A percentile compares a stretch with the other conserved stretches of the same genome.
Evolutionary conservation across 2,888 invertebrate species (phyloP).

Genomic region (Octodonta nipae): DNA sequence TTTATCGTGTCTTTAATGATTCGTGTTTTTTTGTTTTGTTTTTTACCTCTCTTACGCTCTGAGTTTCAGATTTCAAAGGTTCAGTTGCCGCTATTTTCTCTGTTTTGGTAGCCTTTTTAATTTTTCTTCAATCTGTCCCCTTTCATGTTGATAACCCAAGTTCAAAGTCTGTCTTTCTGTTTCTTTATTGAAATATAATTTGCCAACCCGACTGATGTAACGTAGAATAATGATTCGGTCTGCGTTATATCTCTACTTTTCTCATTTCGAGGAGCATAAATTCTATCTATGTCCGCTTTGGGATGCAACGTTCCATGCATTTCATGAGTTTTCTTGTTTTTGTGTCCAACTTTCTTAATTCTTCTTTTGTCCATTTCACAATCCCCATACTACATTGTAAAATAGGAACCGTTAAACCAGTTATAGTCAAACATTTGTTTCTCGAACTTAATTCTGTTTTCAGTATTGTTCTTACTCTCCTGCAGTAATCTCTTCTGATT

Average conservation of each 20-base stretch:
- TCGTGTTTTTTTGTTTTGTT: background rate
- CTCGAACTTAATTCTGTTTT: too few species aligned
- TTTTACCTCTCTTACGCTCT: background rate
- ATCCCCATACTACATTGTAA: too few species aligned
- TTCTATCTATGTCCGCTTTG: background rate
- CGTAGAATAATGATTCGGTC: background rate
- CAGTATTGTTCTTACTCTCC: slow-evolving; percentile 3
- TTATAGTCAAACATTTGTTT: too few species aligned
- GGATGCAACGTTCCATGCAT: slow-evolving; percentile 1
- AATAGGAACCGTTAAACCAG: too few species aligned
- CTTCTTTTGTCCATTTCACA: too few species aligned
- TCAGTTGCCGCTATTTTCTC: background rate
- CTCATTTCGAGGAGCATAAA: background rate
- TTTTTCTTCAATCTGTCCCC: too few species aligned
- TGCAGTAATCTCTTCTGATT: slow-evolving; percentile 2
- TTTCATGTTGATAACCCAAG: background rate
- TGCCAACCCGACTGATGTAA: too few species aligned
- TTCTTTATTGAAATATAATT: background rate
- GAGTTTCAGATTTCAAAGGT: background rate
- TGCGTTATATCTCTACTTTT: background rate
- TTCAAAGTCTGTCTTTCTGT: slow-evolving; percentile 1
- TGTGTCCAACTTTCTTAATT: slow-evolving; percentile 1
- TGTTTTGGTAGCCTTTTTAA: background rate
- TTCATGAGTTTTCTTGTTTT: background rate
- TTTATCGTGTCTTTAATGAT: too few species aligned